Conservation (phyloP, 2,113 vertebrate genomes). For the Ciconia maguari region DNA sequence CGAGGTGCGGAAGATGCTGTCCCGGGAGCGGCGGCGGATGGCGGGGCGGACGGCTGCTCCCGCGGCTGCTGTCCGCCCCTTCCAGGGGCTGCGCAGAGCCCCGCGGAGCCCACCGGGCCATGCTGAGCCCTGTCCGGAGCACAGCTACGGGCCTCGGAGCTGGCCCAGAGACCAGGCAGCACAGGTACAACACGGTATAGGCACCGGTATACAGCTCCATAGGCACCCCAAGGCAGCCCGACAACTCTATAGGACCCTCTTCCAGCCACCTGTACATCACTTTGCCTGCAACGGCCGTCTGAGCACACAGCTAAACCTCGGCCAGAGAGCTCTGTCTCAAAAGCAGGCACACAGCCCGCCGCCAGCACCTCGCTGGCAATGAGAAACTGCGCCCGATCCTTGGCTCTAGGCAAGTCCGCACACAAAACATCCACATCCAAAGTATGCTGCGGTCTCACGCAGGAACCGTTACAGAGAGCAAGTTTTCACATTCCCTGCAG, state of each 20-base stretch:
- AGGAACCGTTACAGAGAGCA: background rate
- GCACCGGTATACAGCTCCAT: background rate
- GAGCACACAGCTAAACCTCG: background rate
- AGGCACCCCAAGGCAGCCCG: background rate
- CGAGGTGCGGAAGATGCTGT: background rate
- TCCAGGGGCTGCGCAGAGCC: background rate
- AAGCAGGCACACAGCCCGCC: background rate
- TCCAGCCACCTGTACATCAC: background rate
- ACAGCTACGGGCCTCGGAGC: background rate
- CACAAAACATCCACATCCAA: background rate
- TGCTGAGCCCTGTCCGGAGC: background rate
- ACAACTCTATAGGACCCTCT: background rate
- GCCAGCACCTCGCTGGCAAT: background rate
- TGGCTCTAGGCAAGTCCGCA: background rate
- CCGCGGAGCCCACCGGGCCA: background rate
- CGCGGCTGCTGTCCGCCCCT: background rate
- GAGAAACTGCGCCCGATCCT: background rate
- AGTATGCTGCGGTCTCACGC: rapidly evolving
- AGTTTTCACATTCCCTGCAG: background rate
- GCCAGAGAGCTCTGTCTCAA: background rate
- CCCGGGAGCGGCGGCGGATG: background rate
- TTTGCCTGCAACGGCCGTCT: rapidly evolving
- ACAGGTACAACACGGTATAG: rapidly evolving
- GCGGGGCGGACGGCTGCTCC: background rate
- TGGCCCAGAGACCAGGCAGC: background rate